Evolutionary conservation across 2,797 vertebrate genomes (phyloP).

Genomic region (Onychomys torridus): DNA sequence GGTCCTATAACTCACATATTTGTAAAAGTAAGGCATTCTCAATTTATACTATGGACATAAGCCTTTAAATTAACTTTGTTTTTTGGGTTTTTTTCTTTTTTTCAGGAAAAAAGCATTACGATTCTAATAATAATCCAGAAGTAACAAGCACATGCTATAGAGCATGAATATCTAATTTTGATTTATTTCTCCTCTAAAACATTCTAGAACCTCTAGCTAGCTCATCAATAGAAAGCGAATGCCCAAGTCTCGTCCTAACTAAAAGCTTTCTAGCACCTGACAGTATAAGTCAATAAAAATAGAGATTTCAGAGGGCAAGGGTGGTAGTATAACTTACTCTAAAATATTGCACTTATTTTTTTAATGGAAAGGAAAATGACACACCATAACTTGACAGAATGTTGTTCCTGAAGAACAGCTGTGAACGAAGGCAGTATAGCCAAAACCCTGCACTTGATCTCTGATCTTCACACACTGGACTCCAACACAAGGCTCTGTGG

Average conservation of each 20-base stretch:
- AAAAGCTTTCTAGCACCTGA: neutral
- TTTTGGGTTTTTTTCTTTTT: neutral
- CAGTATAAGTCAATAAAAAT: neutral
- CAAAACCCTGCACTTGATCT: neutral
- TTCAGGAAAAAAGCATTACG: neutral
- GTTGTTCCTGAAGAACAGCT: neutral
- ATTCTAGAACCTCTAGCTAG: neutral
- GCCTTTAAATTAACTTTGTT: constrained; percentile 1
- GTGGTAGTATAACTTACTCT: constrained; percentile 9
- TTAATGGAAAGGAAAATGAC: constrained; percentile 37
- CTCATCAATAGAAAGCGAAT: neutral
- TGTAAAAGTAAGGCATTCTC: constrained; percentile 37
- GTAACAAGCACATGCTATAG: neutral
- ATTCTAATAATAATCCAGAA: constrained; percentile 10
- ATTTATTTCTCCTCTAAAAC: constrained; percentile 15
- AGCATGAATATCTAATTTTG: neutral
- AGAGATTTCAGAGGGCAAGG: constrained; percentile 24
- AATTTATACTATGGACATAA: neutral
- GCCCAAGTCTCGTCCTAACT: constrained; percentile 1
- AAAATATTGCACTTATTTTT: constrained; percentile 15
- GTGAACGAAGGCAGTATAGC: neutral
- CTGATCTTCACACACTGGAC: neutral
- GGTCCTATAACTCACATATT: neutral
- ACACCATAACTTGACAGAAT: neutral
- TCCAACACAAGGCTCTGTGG: neutral